phyloP scores from a whole-genome alignment of 2,888 invertebrate species.

The Calameuta idolon region DNA sequence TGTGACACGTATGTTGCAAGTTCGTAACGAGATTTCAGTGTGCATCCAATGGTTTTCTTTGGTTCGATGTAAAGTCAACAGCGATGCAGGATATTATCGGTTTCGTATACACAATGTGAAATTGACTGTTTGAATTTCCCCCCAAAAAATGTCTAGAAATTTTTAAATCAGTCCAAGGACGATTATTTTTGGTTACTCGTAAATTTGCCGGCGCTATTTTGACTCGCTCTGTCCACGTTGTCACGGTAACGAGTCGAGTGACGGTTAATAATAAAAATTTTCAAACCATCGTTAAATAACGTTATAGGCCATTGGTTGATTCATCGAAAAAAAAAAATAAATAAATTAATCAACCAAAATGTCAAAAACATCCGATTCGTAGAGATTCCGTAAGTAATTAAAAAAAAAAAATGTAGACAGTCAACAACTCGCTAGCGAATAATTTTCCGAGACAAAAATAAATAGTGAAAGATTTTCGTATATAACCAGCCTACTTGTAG shows the following conservation, averaged over 20 bases:
- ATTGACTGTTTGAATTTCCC: not conserved
- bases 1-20: constrained; percentile 11
- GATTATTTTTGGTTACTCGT: not conserved
- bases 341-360: too few species aligned
- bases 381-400: not conserved
- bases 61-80: not conserved
- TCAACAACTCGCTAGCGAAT: not conserved
- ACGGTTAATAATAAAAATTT: not conserved
- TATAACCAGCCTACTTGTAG: not conserved
- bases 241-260: not conserved
- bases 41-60: not conserved
- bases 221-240: not conserved
- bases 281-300: not conserved
- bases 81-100: too few species aligned
- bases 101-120: not conserved
- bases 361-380: not conserved
- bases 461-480: not conserved
- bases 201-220: not conserved
- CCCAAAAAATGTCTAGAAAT: not conserved
- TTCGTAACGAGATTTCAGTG: not conserved
- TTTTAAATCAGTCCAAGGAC: not conserved
- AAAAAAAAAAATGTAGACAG: not conserved
- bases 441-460: not conserved
- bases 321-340: not conserved
- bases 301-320: not conserved